Evolutionary conservation across 1,140 invertebrate genomes (phyloP).

Genomic region (Gonioctena quinquepunctata): DNA sequence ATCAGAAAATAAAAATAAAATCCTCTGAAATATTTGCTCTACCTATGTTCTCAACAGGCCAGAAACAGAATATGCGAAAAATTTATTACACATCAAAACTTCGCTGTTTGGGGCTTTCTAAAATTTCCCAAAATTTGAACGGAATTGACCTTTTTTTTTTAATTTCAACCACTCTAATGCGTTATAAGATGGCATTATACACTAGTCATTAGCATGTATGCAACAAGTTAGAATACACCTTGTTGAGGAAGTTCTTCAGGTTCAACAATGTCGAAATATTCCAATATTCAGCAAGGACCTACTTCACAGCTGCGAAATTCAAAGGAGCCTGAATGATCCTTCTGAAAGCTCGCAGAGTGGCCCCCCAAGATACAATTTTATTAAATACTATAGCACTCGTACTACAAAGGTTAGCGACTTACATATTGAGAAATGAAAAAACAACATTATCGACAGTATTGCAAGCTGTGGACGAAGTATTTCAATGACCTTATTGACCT

Average conservation of each 20-base stretch:
- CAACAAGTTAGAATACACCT: too few relatives aligned
- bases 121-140: too few relatives aligned
- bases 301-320: slow-evolving; percentile 88
- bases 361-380: slow-evolving; percentile 90
- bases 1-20: too few relatives aligned
- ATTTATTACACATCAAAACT: too few relatives aligned
- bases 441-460: slow-evolving; percentile 86
- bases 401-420: slow-evolving; percentile 86
- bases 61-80: too few relatives aligned
- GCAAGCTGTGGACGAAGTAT: slow-evolving; percentile 93
- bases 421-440: slow-evolving; percentile 93
- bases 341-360: slow-evolving; percentile 88
- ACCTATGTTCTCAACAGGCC: too few relatives aligned
- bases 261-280: slow-evolving; percentile 94
- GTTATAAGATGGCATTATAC: too few relatives aligned
- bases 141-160: too few relatives aligned
- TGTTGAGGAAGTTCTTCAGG: slow-evolving; percentile 95
- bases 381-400: slow-evolving; percentile 96
- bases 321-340: slow-evolving; percentile 87
- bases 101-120: too few relatives aligned
- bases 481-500: slow-evolving; percentile 84
- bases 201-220: too few relatives aligned
- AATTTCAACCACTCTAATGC: too few relatives aligned
- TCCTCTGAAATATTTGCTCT: too few relatives aligned
- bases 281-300: slow-evolving; percentile 92